These are phyloP conservation scores for Heliconius erato DNA, from an alignment of 2,888 invertebrate genomes.

Conservation along the genomic window DNA sequence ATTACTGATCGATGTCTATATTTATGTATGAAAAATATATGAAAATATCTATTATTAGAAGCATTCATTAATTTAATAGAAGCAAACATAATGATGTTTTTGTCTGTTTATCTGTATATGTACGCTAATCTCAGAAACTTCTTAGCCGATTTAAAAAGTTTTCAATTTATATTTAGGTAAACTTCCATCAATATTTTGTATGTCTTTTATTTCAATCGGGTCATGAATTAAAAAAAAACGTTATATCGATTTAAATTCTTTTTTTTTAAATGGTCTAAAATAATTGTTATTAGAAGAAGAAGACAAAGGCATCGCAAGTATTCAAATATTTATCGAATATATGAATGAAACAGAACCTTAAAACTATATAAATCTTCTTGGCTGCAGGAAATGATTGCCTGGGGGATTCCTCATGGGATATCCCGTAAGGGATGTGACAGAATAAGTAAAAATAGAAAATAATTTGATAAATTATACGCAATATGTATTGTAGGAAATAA, in stretches of 20 bases:
- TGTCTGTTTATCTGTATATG: neutral
- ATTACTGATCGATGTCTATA: neutral
- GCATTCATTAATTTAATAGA: neutral
- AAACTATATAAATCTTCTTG: neutral
- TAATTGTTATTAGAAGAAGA: neutral
- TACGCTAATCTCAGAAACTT: neutral
- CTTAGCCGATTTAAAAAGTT: neutral
- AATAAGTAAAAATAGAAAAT: neutral
- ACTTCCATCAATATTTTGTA: no score
- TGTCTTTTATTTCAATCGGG: neutral
- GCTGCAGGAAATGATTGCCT: neutral
- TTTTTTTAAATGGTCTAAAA: neutral
- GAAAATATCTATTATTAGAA: neutral
- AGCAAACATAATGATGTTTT: neutral
- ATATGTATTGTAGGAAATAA: neutral
- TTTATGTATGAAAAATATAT: neutral
- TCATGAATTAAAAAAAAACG: neutral
- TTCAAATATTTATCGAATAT: neutral
- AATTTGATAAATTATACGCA: neutral
- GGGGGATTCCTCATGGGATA: neutral
- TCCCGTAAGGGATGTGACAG: neutral
- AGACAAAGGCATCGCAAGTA: neutral
- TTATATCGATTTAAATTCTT: no score
- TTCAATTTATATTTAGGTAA: neutral
- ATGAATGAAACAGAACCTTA: neutral